A percentile compares a stretch with the other conserved stretches of the same genome.
Conservation (phyloP, 2,113 vertebrate genomes). For the Condylura cristata region DNA sequence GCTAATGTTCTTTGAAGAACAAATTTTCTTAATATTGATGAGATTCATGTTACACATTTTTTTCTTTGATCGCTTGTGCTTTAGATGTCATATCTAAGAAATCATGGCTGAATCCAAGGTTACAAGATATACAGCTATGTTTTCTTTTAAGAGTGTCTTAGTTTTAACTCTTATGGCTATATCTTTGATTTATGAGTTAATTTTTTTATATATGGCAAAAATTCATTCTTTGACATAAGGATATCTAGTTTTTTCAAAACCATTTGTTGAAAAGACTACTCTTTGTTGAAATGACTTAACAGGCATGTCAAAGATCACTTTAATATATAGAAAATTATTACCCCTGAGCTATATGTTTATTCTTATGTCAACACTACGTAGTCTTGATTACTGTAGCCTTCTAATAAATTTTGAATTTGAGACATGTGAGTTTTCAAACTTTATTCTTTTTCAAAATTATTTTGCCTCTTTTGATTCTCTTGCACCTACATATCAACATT, state of each 20-base stretch:
- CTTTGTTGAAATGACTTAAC: neutral
- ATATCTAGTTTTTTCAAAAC: neutral
- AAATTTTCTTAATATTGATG: neutral
- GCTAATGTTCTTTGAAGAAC: neutral
- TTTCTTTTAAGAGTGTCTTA: neutral
- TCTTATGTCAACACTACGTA: neutral
- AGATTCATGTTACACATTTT: neutral
- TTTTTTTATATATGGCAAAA: neutral
- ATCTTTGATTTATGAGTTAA: neutral
- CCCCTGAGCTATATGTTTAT: neutral
- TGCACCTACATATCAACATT: neutral
- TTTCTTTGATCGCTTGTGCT: neutral
- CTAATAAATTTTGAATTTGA: neutral
- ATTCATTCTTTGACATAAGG: neutral
- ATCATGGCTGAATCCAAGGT: neutral
- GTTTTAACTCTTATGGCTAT: neutral
- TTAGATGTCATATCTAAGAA: neutral
- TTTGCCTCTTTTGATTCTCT: neutral
- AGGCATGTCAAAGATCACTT: neutral
- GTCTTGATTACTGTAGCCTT: neutral
- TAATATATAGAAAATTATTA: neutral
- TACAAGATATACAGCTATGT: neutral
- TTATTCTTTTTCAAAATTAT: neutral
- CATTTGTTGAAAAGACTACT: neutral
- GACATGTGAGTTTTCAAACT: neutral